These are phyloP conservation scores for Bradynema listronoti DNA, from an alignment of 1,140 invertebrate genomes.

Conservation along the genomic window DNA sequence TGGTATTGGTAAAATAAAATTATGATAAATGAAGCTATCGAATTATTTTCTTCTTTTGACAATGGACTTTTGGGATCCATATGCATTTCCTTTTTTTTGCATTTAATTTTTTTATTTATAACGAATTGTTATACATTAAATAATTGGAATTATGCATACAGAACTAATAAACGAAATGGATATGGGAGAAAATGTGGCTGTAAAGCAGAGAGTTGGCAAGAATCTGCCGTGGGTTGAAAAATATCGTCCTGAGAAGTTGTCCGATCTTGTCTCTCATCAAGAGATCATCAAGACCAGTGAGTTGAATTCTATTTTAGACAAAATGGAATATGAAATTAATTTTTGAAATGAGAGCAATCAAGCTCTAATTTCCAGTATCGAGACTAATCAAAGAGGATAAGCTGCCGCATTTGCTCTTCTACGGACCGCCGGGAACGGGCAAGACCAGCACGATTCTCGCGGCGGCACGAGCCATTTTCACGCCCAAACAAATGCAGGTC, in stretches of 20 bases:
- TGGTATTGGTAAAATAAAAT: too few species aligned
- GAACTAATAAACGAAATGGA: too few species aligned
- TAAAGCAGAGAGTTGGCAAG: not conserved
- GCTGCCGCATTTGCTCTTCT: constrained; percentile 90
- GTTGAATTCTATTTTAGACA: constrained; percentile 20
- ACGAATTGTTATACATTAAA: too few species aligned
- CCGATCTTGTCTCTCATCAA: constrained; percentile 90
- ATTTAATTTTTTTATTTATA: too few species aligned
- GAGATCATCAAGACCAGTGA: constrained; percentile 90
- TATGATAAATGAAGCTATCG: too few species aligned
- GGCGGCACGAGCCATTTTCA: constrained; percentile 85
- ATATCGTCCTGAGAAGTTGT: constrained; percentile 80
- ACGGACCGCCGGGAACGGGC: constrained; percentile 95
- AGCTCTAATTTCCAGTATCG: constrained; percentile 68
- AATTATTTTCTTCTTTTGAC: too few species aligned
- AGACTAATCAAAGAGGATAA: constrained; percentile 85
- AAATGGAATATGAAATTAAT: constrained; percentile 5
- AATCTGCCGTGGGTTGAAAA: constrained; percentile 79
- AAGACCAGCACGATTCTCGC: constrained; percentile 97
- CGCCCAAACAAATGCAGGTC: constrained; percentile 74
- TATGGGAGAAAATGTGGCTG: constrained; percentile 5
- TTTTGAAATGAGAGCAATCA: not conserved
- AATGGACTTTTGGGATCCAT: too few species aligned
- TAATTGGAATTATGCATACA: too few species aligned
- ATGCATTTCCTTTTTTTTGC: too few species aligned